Percentiles rank a stretch among this genome's conserved stretches.
These are phyloP conservation scores for Tupaia chinensis DNA, from an alignment of 2,113 vertebrate genomes.

Conservation along the genomic window DNA sequence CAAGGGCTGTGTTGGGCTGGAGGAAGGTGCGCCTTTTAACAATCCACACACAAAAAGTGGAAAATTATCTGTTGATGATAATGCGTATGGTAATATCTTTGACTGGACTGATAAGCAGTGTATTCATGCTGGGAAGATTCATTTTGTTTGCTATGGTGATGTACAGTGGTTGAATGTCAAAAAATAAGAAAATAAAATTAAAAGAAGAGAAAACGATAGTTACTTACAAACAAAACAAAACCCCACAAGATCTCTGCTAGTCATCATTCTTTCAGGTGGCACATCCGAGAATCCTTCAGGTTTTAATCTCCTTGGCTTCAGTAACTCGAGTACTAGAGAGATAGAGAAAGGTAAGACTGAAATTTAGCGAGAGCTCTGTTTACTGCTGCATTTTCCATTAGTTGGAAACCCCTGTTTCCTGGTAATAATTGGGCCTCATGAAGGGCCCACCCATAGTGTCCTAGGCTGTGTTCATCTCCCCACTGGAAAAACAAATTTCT, in stretches of 20 bases:
- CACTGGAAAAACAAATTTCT: slow-evolving; percentile 36
- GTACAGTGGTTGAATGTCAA: too few relatives aligned
- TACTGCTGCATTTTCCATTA: not conserved
- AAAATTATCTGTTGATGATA: too few relatives aligned
- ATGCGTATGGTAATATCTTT: too few relatives aligned
- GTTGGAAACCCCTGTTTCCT: slow-evolving; percentile 43
- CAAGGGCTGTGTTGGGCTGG: not conserved
- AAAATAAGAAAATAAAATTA: too few relatives aligned
- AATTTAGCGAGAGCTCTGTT: not conserved
- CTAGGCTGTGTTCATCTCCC: not conserved
- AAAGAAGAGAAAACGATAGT: too few relatives aligned
- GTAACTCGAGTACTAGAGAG: not conserved
- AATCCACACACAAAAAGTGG: not conserved
- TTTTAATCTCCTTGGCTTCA: not conserved
- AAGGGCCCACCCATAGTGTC: not conserved
- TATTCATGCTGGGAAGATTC: too few relatives aligned
- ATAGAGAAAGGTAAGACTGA: not conserved
- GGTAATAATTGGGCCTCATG: not conserved
- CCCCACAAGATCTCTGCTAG: not conserved
- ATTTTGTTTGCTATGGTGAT: too few relatives aligned
- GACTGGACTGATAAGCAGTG: too few relatives aligned
- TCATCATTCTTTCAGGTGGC: not conserved
- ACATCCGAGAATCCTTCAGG: not conserved
- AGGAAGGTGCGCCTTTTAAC: not conserved
- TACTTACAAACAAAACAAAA: not conserved